These are phyloP conservation scores for Xerus inauris DNA, from an alignment of 2,113 vertebrate genomes.

Conservation along the genomic window DNA sequence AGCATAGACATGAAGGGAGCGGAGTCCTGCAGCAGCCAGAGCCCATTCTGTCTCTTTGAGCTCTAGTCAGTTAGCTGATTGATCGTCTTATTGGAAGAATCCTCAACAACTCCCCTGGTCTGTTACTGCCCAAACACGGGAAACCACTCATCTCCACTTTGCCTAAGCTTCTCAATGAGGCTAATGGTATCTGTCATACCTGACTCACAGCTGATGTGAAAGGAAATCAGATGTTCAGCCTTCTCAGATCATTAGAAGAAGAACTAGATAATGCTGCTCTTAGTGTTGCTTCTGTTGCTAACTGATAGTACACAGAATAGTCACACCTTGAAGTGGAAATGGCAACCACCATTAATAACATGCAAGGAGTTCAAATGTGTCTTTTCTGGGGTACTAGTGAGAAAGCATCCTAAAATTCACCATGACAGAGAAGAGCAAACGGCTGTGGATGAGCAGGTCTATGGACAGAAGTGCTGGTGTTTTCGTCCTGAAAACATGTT, in stretches of 20 bases:
- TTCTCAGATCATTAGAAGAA: constrained; percentile 42
- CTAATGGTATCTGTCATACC: constrained; percentile 23
- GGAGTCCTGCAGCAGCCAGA: background rate
- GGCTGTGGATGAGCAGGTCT: background rate
- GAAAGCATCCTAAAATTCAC: constrained; percentile 42
- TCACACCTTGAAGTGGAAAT: background rate
- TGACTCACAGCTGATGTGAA: constrained; percentile 39
- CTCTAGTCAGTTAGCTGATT: constrained; percentile 34
- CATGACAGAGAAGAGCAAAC: background rate
- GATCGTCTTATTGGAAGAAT: background rate
- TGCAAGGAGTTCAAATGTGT: background rate
- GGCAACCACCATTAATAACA: background rate
- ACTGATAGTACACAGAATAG: background rate
- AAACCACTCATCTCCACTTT: constrained; percentile 12
- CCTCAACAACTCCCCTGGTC: background rate
- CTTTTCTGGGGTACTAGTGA: background rate
- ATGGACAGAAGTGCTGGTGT: background rate
- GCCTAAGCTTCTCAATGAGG: background rate
- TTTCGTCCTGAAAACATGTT: background rate
- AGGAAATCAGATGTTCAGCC: constrained; percentile 29
- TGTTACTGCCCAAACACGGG: background rate
- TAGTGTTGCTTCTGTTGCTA: background rate
- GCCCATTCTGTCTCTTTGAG: background rate
- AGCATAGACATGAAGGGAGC: background rate
- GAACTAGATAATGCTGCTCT: background rate